Conservation (phyloP, 2,113 vertebrate genomes). For the Macaca nemestrina region DNA sequence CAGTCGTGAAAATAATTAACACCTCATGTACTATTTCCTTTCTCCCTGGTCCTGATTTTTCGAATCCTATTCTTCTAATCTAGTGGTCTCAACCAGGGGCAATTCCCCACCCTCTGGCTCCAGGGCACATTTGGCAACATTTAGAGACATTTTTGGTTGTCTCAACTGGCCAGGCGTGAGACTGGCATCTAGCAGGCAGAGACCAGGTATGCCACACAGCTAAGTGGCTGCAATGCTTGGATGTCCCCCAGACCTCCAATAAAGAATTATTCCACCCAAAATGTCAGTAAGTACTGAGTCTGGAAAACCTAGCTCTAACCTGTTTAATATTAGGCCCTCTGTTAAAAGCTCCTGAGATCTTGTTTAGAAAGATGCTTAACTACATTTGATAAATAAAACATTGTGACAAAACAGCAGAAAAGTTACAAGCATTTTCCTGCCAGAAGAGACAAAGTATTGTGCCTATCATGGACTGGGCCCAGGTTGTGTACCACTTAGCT, state of each 20-base stretch:
- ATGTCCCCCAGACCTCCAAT: fast-evolving
- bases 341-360: too few species aligned
- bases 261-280: neutral
- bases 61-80: neutral
- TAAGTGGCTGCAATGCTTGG: fast-evolving
- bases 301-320: neutral
- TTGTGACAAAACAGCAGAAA: fast-evolving
- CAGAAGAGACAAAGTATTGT: too few species aligned
- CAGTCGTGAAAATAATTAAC: fast-evolving
- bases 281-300: fast-evolving
- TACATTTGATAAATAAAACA: neutral
- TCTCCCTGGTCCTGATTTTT: neutral
- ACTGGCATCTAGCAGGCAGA: neutral
- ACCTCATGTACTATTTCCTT: fast-evolving
- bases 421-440: fast-evolving
- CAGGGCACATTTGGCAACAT: fast-evolving
- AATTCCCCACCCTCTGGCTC: fast-evolving
- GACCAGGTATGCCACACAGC: neutral
- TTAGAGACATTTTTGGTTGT: neutral
- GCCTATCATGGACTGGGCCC: fast-evolving
- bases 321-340: fast-evolving
- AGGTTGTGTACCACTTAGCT: fast-evolving
- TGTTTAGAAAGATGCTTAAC: neutral
- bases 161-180: neutral
- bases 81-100: too few species aligned